Evolutionary conservation across 2,113 vertebrate species (phyloP), one percentile per base, ranked within the genome.

Genomic region (Lontra canadensis): DNA sequence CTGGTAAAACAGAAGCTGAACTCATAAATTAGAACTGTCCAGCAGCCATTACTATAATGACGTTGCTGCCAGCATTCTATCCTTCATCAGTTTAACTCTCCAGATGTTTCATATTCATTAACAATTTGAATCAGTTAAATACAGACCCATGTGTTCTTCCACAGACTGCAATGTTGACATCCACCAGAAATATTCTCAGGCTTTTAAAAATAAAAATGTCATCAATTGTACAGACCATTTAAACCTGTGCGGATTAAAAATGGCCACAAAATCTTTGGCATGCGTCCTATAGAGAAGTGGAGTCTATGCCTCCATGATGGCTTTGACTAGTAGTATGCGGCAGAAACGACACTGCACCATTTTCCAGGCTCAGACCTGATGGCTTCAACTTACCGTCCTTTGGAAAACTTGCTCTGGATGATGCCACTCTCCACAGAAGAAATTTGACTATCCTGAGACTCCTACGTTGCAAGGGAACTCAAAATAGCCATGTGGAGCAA

Each of bases 11-110:
- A 90, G 97, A 91, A 98, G 82, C 20, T 98, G 96, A 34, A 97
- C 97, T 97, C 98, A 98, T 97, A 98, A 98, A 78, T 84, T 97
- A 88, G 89, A 97, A 97, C 59, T 95, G 92, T 71, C 98, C 92
- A 98, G 97, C 94, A 99, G 97, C 78, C 96, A 88, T 59, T 96
- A 92, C 87, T 98, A 96, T 95, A 98, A 87, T n/a, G 94, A 98
- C 98, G 96, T 65, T 57, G 76, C 10, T 76, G 12, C 34, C 55
- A 95, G 52, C 67, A 88, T 83, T 98, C 90, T 44, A 87, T 55
- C 39, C 88, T 74, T 97, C 90, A 23, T 34, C 49, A 87, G 47
- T 93, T 98, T 97, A 79, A 96, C 83, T 93, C 97, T 97, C 97
- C 98, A 98, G 93, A 97, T 98, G 96, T 98, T 98, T 96, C 52